Percentiles rank a stretch among this genome's conserved stretches.
Evolutionary conservation across 2,888 invertebrate genomes (phyloP).

Genomic region (Philereme transversata): DNA sequence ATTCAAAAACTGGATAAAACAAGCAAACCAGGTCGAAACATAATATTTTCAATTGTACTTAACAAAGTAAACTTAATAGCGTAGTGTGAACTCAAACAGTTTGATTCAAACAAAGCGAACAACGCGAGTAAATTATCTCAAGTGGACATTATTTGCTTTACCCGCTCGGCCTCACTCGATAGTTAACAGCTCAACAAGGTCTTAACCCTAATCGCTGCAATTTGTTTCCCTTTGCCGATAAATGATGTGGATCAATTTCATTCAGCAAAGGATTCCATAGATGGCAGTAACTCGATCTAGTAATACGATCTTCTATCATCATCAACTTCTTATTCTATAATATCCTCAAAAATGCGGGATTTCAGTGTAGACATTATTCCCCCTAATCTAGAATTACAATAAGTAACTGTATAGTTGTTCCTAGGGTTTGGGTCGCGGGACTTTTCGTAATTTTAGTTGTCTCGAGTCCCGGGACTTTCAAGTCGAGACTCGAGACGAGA

Average conservation of each 20-base stretch:
- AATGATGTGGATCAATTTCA: slow-evolving; percentile 21
- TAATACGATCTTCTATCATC: no score
- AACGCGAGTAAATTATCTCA: slow-evolving; percentile 42
- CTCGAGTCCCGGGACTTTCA: no score
- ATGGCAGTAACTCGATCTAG: background rate
- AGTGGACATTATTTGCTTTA: slow-evolving; percentile 45
- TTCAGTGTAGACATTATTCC: no score
- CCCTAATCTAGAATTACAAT: no score
- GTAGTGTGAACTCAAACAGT: slow-evolving; percentile 13
- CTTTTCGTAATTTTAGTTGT: no score
- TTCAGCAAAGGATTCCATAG: background rate
- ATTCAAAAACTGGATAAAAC: no score
- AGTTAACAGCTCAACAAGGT: slow-evolving; percentile 3
- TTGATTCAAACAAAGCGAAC: slow-evolving; percentile 20
- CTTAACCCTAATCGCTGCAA: slow-evolving; percentile 5
- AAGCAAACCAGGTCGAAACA: no score
- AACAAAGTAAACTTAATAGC: background rate
- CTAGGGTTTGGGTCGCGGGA: no score
- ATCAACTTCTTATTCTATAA: no score
- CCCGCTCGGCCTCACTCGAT: slow-evolving; percentile 35
- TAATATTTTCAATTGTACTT: background rate
- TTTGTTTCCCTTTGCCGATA: background rate
- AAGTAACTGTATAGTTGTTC: no score
- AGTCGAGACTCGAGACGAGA: no score
- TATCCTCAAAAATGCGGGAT: no score